Percentiles rank a stretch among this genome's conserved stretches.
These are phyloP conservation scores for Accipiter virgatus DNA, from an alignment of 2,113 vertebrate species.

Conservation along the genomic window DNA sequence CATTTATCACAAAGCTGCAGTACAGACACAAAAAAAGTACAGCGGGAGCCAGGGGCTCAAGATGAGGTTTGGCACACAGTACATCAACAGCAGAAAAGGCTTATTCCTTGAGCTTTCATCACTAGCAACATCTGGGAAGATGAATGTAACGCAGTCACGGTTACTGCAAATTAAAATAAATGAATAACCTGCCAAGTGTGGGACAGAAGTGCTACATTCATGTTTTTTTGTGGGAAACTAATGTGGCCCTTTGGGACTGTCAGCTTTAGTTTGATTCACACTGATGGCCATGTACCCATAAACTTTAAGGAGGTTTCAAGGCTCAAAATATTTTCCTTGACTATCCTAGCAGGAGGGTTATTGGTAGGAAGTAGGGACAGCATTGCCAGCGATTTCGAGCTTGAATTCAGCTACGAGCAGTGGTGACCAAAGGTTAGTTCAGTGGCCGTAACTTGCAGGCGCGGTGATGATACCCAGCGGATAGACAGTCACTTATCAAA, in stretches of 20 bases:
- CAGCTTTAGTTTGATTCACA: background rate
- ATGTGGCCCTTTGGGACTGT: background rate
- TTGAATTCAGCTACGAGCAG: background rate
- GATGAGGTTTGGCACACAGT: slow-evolving; percentile 51
- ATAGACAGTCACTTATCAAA: background rate
- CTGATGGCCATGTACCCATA: background rate
- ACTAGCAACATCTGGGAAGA: slow-evolving; percentile 56
- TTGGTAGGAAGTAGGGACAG: background rate
- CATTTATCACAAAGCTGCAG: slow-evolving; percentile 44
- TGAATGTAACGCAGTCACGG: slow-evolving; percentile 50
- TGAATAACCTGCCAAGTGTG: slow-evolving; percentile 40
- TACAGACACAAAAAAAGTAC: slow-evolving; percentile 55
- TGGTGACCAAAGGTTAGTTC: background rate
- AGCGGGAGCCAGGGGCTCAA: slow-evolving; percentile 35
- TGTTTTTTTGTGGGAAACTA: slow-evolving; percentile 6
- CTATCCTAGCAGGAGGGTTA: background rate
- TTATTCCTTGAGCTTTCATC: slow-evolving; percentile 60
- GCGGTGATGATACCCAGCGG: background rate
- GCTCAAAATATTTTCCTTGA: background rate
- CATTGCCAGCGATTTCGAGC: background rate
- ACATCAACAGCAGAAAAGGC: slow-evolving; percentile 41
- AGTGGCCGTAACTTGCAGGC: background rate
- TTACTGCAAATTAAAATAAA: slow-evolving; percentile 58
- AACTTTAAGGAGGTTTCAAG: background rate
- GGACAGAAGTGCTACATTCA: slow-evolving; percentile 25